Base-by-base conservation (phyloP, 2,113 vertebrate genomes). In the Cichladusa arquata region DNA sequence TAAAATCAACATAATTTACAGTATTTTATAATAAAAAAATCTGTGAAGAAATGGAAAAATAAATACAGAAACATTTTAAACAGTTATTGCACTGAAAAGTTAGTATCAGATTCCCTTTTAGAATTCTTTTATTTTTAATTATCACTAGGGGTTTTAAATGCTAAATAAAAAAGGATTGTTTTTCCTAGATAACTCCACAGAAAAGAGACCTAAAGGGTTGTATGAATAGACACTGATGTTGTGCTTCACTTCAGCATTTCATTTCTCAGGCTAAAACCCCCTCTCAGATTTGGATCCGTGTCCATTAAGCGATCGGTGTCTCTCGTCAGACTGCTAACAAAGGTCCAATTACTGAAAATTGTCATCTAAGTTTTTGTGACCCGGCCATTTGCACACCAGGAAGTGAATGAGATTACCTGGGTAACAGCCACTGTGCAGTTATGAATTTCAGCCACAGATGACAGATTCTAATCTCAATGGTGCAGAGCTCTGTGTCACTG, bases 1-100 rank as follows among this genome's bases (percentile, higher is more conserved):
- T 86, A 54, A 86, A 97, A 94, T 95, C 86, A 84, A 88, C 89
- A 94, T 92, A 94, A 94, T 95, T 97, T 96, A 86, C 56, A 89
- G 64, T 83, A 81, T 71, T 29, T 44, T 50, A 83, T 81, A 74
- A 92, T 64, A 81, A 97, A 97, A 97, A 93, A 91, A 94, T 79
- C 48, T 81, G 24, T 86, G 47, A 93, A 95, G 66, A 95, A 33
- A 90, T 77, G 69, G 12, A 88, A n/a, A 93, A 81, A 82, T n/a
- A 92, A 93, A 96, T 92, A 84, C 47, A 90, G 60, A 62, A 60
- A 24, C 15, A 74, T 47, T 66, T 73, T 71, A 61, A 86, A 62
- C 26, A 44, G 58, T 78, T 57, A 57, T 13, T 14, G 8, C 56
- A 80, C 12, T 80, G 13, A 50, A 89, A 61, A 90, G 15, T 10